Evolutionary conservation across 2,888 invertebrate species (phyloP).

Genomic region (Stegana nigrithorax): DNA sequence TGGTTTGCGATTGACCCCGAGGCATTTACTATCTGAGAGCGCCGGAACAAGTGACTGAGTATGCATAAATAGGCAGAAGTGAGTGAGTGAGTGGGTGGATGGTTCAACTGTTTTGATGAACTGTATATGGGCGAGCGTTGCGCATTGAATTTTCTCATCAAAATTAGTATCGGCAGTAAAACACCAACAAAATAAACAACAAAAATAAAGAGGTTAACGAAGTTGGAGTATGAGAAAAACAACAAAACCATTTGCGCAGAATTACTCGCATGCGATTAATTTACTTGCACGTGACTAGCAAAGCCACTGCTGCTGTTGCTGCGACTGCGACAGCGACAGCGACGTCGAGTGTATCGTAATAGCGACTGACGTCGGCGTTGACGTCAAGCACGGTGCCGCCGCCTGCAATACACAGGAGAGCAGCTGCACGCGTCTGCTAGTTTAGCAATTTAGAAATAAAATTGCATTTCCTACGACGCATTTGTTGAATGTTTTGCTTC

Average conservation of each 20-base stretch:
- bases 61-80: not conserved
- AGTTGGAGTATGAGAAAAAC: not conserved
- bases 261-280: constrained; percentile 10
- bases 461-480: too few species aligned
- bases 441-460: too few species aligned
- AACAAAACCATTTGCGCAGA: not conserved
- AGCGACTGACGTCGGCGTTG: too few species aligned
- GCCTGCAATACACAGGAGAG: not conserved
- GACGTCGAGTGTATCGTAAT: too few species aligned
- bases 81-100: not conserved
- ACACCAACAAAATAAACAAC: not conserved
- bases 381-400: too few species aligned
- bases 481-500: not conserved
- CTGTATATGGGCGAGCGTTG: too few species aligned
- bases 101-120: not conserved
- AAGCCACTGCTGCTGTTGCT: too few species aligned
- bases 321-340: too few species aligned
- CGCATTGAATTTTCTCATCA: not conserved
- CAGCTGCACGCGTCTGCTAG: too few species aligned
- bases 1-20: too few species aligned
- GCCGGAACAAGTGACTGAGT: not conserved
- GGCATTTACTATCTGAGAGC: not conserved
- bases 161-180: not conserved
- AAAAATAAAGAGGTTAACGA: not conserved
- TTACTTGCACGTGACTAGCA: not conserved